A percentile compares a stretch with the other conserved stretches of the same genome.
Conservation (phyloP, 2,888 invertebrate genomes). For the Volucella bombylans region DNA sequence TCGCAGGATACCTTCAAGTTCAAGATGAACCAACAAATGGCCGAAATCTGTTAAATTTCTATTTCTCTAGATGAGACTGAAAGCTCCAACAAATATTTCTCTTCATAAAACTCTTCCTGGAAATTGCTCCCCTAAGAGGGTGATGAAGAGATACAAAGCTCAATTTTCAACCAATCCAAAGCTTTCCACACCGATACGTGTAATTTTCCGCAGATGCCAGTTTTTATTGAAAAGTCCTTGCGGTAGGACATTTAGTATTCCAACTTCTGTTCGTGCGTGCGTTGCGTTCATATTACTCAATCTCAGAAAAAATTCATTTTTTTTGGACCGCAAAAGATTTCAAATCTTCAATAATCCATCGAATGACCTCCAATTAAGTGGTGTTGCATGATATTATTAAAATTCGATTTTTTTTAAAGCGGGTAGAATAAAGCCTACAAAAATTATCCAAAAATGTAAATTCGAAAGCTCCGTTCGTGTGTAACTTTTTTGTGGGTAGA, state of each 20-base stretch:
- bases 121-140: constrained; percentile 39
- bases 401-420: neutral
- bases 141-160: constrained; percentile 26
- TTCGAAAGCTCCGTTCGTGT: constrained; percentile 26
- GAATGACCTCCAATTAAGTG: no score
- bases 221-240: constrained; percentile 73
- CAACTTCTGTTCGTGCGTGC: constrained; percentile 67
- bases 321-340: neutral
- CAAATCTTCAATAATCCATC: neutral
- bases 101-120: constrained; percentile 60
- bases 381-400: no score
- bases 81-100: constrained; percentile 12
- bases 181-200: constrained; percentile 40
- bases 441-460: constrained; percentile 55
- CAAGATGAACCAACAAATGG: constrained; percentile 55
- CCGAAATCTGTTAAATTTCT: constrained; percentile 21
- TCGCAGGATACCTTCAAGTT: constrained; percentile 41
- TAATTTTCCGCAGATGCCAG: constrained; percentile 51
- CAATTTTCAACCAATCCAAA: neutral
- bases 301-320: neutral
- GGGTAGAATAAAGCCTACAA: neutral
- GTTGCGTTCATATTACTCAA: constrained; percentile 49
- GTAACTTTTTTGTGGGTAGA: constrained; percentile 21
- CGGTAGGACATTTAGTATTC: constrained; percentile 72
- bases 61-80: neutral